Evolutionary conservation across 2,113 vertebrate species (phyloP), one percentile per base, ranked within the genome.

Genomic region (Tetraodon nigroviridis): DNA sequence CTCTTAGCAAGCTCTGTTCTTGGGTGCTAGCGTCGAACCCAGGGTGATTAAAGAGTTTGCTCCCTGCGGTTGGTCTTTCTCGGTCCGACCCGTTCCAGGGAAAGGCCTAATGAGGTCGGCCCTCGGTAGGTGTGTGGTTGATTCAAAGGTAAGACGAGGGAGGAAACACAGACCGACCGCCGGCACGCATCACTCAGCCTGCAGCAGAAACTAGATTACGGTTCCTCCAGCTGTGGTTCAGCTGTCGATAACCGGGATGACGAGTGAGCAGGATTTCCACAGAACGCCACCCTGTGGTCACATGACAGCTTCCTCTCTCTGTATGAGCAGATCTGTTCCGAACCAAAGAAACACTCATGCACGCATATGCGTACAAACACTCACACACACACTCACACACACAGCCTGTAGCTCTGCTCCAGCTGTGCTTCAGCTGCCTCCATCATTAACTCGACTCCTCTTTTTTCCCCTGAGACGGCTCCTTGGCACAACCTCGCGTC

Each of bases 351-450:
- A 50, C 53, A 76, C 24, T 67, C 61, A 57, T 2, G 7, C 47
- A 51, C 50, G 42, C 29, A 53, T 40, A 52, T 44, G 22, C 40
- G 41, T 22, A 15, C 56, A 37, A 53, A 61, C 49, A 37, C 51
- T 54, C 53, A 40, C 47, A 58, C 17, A 58, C 17, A 22, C 51
- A 45, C 51, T 50, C 48, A 14, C 44, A 51, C 29, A 27, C 51
- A 47, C 45, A 51, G 49, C 54, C 6, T 51, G 58, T 57, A 65
- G 64, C 54, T 11, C 11, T 44, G 65, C 61, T 69, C 37, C 72
- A 78, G 66, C 75, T 78, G 59, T 55, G 59, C 58, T 67, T 48
- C 52, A n/a, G 51, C 55, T 69, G 37, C 63, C 59, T n/a, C 70
- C 60, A 50, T 42, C 59, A 51, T 67, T 67, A 41, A 78, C 70